Percentiles rank a stretch among this genome's conserved stretches.
Conservation (phyloP, 2,113 vertebrate species). For the Gavia stellata region DNA sequence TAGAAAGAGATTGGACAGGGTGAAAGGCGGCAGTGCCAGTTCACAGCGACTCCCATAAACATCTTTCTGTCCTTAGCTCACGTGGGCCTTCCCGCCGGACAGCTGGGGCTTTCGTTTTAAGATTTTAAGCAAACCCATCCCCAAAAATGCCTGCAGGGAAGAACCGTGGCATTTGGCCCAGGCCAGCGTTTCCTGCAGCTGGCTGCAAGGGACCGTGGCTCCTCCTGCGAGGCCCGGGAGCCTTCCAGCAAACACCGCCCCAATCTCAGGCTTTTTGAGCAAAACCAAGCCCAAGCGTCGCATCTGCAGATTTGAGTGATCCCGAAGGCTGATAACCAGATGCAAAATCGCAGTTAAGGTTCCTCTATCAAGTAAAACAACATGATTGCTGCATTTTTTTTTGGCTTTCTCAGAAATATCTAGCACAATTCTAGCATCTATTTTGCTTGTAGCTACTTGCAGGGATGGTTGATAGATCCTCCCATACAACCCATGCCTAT, state of each 20-base stretch:
- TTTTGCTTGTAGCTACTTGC: background rate
- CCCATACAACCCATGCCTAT: background rate
- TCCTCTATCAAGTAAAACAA: background rate
- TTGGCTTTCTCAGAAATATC: background rate
- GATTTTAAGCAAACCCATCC: background rate
- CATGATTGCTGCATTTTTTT: background rate
- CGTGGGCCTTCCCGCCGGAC: rapidly evolving
- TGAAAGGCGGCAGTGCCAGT: background rate
- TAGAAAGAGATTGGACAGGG: background rate
- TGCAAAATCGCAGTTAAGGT: background rate
- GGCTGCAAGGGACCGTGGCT: background rate
- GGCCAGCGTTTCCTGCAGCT: background rate
- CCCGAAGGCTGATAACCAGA: background rate
- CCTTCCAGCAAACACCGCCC: background rate
- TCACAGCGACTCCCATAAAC: background rate
- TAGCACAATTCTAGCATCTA: background rate
- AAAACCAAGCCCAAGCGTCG: background rate
- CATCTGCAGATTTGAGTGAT: background rate
- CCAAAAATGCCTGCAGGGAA: rapidly evolving
- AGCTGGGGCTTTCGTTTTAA: background rate
- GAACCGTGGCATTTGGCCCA: rapidly evolving
- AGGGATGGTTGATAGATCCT: background rate
- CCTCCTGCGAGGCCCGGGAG: background rate
- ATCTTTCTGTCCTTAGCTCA: background rate
- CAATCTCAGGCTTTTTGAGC: background rate